Evolutionary conservation across 1,140 invertebrate species (phyloP).

Genomic region (Philaenus spumarius): DNA sequence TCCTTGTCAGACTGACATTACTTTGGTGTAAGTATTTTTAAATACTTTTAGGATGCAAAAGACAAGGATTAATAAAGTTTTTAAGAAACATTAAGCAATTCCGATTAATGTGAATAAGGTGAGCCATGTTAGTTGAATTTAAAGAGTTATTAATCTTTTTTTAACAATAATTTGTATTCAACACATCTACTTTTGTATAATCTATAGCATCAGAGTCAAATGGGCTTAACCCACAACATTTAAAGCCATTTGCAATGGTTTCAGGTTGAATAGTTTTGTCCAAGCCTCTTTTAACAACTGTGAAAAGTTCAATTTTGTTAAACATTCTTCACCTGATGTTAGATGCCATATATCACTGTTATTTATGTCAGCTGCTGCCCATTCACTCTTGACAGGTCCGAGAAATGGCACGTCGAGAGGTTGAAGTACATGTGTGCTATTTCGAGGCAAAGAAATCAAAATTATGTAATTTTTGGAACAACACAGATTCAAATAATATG

Average conservation of each 20-base stretch:
- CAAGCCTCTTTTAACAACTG: no score
- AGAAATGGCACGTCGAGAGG: not conserved
- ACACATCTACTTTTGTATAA: not conserved
- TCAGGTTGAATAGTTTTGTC: not conserved
- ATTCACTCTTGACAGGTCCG: not conserved
- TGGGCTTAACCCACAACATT: not conserved
- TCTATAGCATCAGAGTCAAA: not conserved
- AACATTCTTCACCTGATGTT: not conserved
- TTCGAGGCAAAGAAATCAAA: not conserved
- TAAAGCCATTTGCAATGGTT: not conserved
- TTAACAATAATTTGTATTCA: no score
- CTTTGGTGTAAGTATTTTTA: not conserved
- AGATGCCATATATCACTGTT: no score
- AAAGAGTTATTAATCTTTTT: no score
- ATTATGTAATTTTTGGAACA: not conserved
- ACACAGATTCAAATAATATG: not conserved
- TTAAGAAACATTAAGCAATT: not conserved
- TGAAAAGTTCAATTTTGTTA: not conserved
- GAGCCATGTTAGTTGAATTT: no score
- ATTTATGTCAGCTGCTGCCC: not conserved
- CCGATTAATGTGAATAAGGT: no score
- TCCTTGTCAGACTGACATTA: not conserved
- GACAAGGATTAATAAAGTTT: not conserved
- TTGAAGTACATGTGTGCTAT: no score
- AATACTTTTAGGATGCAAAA: not conserved